A percentile compares a stretch with the other conserved stretches of the same genome.
These are phyloP conservation scores for Parazoanthus swiftii DNA, from an alignment of 92 coral and sea anemone species.

Conservation along the genomic window DNA sequence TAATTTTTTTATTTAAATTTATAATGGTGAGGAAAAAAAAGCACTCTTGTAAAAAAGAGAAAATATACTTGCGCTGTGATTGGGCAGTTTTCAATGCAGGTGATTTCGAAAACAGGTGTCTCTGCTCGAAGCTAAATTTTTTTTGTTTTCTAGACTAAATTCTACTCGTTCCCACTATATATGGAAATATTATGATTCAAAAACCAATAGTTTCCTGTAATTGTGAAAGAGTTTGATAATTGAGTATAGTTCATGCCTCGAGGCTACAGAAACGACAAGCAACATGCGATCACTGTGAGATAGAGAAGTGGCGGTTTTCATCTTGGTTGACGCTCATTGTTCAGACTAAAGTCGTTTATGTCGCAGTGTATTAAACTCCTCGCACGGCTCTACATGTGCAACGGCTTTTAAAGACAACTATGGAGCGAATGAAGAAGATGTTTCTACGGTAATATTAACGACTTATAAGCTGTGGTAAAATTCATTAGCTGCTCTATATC, in stretches of 20 bases:
- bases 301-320: slow-evolving; percentile 20
- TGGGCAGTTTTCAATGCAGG: slow-evolving; percentile 16
- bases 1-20: background rate
- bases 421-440: slow-evolving; percentile 32
- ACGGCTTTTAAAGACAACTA: background rate
- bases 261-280: slow-evolving; percentile 4
- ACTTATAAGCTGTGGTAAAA: background rate
- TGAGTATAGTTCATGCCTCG: background rate
- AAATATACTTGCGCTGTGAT: background rate
- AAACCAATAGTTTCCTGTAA: slow-evolving; percentile 12
- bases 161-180: background rate
- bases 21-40: background rate
- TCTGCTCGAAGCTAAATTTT: background rate
- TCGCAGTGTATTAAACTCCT: background rate
- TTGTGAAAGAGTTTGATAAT: slow-evolving; percentile 12
- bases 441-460: slow-evolving; percentile 24
- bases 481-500: background rate
- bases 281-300: background rate
- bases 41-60: background rate
- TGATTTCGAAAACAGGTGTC: slow-evolving; percentile 36
- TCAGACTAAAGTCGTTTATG: background rate
- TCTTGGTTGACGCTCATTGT: background rate
- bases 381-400: background rate
- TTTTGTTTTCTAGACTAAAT: slow-evolving; percentile 25
- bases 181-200: slow-evolving; percentile 9